Evolutionary conservation across 2,888 invertebrate genomes (phyloP).

Genomic region (Drosophila niveifrons): DNA sequence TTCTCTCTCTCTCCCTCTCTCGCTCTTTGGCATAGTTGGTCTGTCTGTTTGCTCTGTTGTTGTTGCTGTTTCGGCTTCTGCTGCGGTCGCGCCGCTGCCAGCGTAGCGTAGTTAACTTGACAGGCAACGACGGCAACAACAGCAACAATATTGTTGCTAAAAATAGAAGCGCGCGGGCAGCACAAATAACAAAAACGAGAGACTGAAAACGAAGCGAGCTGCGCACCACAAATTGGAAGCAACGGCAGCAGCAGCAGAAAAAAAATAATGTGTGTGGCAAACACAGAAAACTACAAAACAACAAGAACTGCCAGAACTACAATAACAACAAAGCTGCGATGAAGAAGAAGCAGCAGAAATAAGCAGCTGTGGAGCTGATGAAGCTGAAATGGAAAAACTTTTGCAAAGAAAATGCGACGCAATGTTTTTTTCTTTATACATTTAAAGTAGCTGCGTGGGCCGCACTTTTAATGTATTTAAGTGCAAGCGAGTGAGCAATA

Average conservation of each 20-base stretch:
- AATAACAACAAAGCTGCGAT: constrained; percentile 22
- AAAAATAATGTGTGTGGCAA: constrained; percentile 54
- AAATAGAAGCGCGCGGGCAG: constrained; percentile 73
- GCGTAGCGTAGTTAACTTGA: constrained; percentile 76
- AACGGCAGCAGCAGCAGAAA: constrained; percentile 38
- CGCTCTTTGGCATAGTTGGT: constrained; percentile 60
- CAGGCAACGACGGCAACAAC: constrained; percentile 60
- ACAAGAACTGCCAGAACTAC: constrained; percentile 26
- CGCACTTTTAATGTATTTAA: constrained; percentile 13
- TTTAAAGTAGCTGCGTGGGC: constrained; percentile 49
- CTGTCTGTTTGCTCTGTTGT: constrained; percentile 49
- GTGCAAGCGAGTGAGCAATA: constrained; percentile 20
- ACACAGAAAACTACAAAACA: constrained; percentile 46
- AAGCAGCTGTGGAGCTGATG: constrained; percentile 56
- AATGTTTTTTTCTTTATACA: constrained; percentile 28
- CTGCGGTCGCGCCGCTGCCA: constrained; percentile 55
- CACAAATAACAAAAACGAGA: constrained; percentile 64
- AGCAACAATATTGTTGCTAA: constrained; percentile 68
- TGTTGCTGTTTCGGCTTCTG: constrained; percentile 30
- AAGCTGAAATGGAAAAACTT: constrained; percentile 61
- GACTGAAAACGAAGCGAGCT: constrained; percentile 66
- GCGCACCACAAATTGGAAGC: constrained; percentile 65
- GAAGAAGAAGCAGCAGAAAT: constrained; percentile 38
- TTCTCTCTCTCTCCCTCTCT: constrained; percentile 17
- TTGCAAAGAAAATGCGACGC: constrained; percentile 71